phyloP scores from a whole-genome alignment of 1,140 invertebrate species.

The Tetramorium simillimum region DNA sequence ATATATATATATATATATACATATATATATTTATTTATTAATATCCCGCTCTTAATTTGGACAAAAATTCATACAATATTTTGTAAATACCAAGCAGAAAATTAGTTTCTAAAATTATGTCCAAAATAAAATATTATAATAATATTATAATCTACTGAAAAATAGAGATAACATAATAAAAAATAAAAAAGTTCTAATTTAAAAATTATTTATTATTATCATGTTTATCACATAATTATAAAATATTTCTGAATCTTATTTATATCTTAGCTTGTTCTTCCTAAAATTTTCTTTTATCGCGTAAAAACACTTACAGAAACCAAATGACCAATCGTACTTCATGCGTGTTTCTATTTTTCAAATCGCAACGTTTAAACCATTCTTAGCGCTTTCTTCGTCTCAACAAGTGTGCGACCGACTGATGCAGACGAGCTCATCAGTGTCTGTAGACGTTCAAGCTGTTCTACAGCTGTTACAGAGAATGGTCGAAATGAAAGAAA shows the following conservation, averaged over 20 bases:
- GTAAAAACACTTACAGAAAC: background rate
- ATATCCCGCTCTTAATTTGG: background rate
- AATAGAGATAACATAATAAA: background rate
- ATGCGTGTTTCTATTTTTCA: background rate
- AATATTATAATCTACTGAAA: background rate
- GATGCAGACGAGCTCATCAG: constrained; percentile 27
- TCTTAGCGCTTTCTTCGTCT: background rate
- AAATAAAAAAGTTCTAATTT: background rate
- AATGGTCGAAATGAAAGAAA: constrained; percentile 67
- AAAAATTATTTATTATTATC: background rate
- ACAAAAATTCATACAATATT: background rate
- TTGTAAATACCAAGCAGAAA: background rate
- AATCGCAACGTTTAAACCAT: background rate
- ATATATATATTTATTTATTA: background rate
- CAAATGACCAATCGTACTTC: background rate
- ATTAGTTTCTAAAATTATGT: background rate
- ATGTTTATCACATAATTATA: background rate
- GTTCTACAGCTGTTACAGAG: constrained; percentile 45
- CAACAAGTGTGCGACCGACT: constrained; percentile 7
- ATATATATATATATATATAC: too few species aligned
- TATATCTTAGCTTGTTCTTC: background rate
- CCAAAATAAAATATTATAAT: background rate
- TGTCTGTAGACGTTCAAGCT: constrained; percentile 22
- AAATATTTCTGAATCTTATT: background rate
- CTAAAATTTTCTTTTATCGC: background rate